These are phyloP conservation scores for Anableps anableps DNA, from an alignment of 2,797 vertebrate genomes.

Conservation along the genomic window DNA sequence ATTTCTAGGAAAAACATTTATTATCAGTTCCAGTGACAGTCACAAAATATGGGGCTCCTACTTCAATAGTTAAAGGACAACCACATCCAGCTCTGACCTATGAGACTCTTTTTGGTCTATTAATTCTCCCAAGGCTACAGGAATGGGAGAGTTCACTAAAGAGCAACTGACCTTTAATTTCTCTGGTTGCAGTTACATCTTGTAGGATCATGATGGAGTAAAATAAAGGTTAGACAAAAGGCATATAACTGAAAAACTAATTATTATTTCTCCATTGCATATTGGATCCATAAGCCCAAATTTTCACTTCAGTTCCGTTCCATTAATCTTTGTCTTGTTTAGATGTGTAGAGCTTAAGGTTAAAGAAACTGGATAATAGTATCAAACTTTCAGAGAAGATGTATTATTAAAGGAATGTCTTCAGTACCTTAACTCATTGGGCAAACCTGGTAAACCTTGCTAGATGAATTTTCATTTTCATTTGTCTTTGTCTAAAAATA, in stretches of 20 bases:
- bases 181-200: neutral
- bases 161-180: neutral
- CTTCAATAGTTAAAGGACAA: neutral
- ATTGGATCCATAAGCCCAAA: too few relatives aligned
- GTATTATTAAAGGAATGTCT: neutral
- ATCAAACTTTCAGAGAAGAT: neutral
- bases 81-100: neutral
- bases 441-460: neutral
- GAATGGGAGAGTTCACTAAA: neutral
- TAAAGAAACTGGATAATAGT: neutral
- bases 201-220: neutral
- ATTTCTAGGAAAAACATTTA: neutral
- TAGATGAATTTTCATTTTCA: neutral
- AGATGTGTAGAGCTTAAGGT: neutral
- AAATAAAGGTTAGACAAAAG: neutral
- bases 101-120: neutral
- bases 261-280: too few relatives aligned
- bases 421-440: neutral
- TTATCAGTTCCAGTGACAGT: neutral
- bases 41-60: neutral
- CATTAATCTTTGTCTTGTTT: too few relatives aligned
- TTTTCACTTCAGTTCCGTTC: too few relatives aligned
- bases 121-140: neutral
- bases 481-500: too few relatives aligned
- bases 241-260: neutral